Evolutionary conservation across 2,797 vertebrate genomes (phyloP), one percentile per base, ranked within the genome.

Genomic region (Poeciliopsis infans): DNA sequence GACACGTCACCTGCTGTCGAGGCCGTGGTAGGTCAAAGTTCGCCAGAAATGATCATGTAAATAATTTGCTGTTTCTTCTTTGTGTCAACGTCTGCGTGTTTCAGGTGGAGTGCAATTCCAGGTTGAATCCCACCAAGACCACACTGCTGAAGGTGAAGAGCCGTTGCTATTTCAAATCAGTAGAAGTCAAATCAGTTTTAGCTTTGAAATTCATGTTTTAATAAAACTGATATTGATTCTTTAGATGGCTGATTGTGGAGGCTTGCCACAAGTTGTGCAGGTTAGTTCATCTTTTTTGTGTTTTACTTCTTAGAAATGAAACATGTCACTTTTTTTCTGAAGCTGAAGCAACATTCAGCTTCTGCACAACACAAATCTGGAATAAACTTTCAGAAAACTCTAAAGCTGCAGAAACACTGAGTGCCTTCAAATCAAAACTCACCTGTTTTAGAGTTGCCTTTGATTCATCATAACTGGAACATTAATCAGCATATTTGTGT

Each of bases 171-270:
- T 47, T 53, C 1, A 43, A 39, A 72, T 49, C 1, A 49, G 15
- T 16, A 3, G 43, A 41, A 10, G n/a, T 64, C 0, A 6, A 59
- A 61, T 53, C 49, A 10, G 3, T 10, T 53, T 53, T 53, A 25
- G 20, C 49, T 53, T 53, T 0, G 46, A 23, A 72, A 70, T 82
- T 2, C 3, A 69, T 55, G 31, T 23, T 39, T 53, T 86, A 53
- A 85, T 74, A 15, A 77, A 18, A 25, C 36, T 72, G 15, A 33
- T 78, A 0, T 8, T 72, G 8, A 66, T 72, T 20, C 85, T 66
- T 69, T 92, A 99, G 98, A 99, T 99, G 98, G 97, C 98, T 1
- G 98, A 99, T 89, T 99, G 98, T n/a, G 98, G 98, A 79, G 98
- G 98, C 31, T 92, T 99, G 84, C 98, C 98, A 73, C 98, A 99